Base-by-base conservation (phyloP, 2,797 vertebrate genomes). In the Phataginus tricuspis region DNA sequence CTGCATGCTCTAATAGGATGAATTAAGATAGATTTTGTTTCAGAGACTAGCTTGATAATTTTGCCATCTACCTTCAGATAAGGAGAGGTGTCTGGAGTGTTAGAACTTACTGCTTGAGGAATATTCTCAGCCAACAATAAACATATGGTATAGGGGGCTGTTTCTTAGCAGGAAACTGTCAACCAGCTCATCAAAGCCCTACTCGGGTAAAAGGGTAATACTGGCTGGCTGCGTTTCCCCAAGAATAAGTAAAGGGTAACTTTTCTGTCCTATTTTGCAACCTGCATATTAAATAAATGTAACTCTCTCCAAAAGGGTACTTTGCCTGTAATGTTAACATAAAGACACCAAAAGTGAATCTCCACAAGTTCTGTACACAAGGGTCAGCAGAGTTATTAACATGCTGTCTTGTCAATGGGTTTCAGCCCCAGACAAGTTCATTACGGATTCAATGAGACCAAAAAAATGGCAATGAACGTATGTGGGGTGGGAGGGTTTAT, bases 161-260 rank as follows among this genome's bases (percentile, higher is more conserved):
- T 72, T 93, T 96, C 66, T 49, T 57, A 88, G 68, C 68, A 91
- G 92, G 77, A 88, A 85, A 69, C n/a, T n/a, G 49, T 86, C 91
- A 88, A 39, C 14, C 93, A 72, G 39, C 23, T 88, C 72, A 68
- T 31, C 51, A 82, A 14, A 59, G 23, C 2, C 27, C 77, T 14
- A 29, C 53, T 37, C 14, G 82, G 39, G 21, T 80, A 55, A 93
- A 37, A 42, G 1, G n/a, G 15, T 75, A 71, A 61, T 21, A 29
- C 0, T 42, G 29, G 59, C 37, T 69, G 49, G 45, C 59, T 53
- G 55, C 4, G 7, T 11, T 51, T 31, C 61, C 83, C 64, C 16
- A 19, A 80, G 53, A 87, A 39, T 51, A 92, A 91, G 51, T 1
- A 10, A 21, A 91, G 42, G 49, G 42, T 49, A 72, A 63, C 2